phyloP scores from a whole-genome alignment of 2,888 invertebrate species.

The Macaria notata region DNA sequence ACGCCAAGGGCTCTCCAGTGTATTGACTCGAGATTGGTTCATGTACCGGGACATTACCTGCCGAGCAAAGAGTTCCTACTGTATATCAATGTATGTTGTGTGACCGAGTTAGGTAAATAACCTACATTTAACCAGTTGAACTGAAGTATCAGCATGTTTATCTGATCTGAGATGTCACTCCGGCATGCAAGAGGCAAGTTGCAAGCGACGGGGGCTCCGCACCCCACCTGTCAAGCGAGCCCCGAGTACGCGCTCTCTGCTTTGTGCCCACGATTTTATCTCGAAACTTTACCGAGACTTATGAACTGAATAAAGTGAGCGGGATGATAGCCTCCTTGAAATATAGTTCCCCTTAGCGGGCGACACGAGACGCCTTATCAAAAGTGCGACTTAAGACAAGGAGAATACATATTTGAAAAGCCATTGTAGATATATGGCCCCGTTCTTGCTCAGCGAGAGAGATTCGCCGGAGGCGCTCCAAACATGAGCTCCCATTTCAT shows the following conservation, averaged over 20 bases:
- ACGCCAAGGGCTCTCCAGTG: slow-evolving; percentile 27
- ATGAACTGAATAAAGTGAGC: slow-evolving; percentile 54
- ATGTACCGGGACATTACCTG: slow-evolving; percentile 27
- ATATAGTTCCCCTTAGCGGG: slow-evolving; percentile 38
- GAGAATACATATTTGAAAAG: slow-evolving; percentile 26
- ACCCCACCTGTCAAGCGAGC: slow-evolving; percentile 49
- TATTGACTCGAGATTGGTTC: slow-evolving; percentile 33
- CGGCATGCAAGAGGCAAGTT: slow-evolving; percentile 40
- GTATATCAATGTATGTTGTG: not conserved
- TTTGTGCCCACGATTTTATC: slow-evolving; percentile 62
- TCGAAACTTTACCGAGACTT: slow-evolving; percentile 55
- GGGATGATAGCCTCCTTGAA: slow-evolving; percentile 43
- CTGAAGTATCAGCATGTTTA: slow-evolving; percentile 23
- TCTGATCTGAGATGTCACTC: slow-evolving; percentile 37
- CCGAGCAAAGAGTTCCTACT: not conserved
- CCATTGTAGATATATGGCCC: slow-evolving; percentile 14
- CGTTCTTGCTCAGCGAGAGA: slow-evolving; percentile 16
- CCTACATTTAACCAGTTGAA: not conserved
- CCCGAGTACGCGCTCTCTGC: slow-evolving; percentile 41
- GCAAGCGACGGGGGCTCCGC: slow-evolving; percentile 38
- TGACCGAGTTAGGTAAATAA: not conserved
- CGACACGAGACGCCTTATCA: slow-evolving; percentile 35
- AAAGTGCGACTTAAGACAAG: slow-evolving; percentile 37
- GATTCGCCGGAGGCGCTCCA: slow-evolving; percentile 12
- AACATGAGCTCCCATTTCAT: slow-evolving; percentile 7